Evolutionary conservation across 2,888 invertebrate genomes (phyloP).

Genomic region (Hecatera dysodea): DNA sequence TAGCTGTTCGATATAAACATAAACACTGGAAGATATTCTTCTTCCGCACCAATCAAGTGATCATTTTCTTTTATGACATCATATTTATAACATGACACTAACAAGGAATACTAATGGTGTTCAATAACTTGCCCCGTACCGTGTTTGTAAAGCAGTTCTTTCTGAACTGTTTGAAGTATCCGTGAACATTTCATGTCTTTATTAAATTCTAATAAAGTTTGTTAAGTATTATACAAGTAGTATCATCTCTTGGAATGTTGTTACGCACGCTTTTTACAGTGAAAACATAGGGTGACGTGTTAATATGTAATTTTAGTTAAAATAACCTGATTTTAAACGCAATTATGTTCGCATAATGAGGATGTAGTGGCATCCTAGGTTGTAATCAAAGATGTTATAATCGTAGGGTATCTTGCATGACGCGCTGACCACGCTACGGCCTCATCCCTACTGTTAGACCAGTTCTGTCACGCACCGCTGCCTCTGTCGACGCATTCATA

Average conservation of each 20-base stretch:
- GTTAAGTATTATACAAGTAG: slow-evolving; percentile 3
- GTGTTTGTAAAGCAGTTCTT: slow-evolving; percentile 63
- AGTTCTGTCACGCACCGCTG: slow-evolving; percentile 74
- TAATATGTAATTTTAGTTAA: slow-evolving; percentile 41
- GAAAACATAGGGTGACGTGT: slow-evolving; percentile 22
- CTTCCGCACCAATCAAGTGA: slow-evolving; percentile 54
- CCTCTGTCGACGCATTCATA: slow-evolving; percentile 63
- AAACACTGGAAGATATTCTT: slow-evolving; percentile 32
- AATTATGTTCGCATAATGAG: slow-evolving; percentile 72
- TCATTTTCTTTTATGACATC: slow-evolving; percentile 63
- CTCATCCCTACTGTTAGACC: slow-evolving; percentile 68
- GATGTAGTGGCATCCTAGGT: slow-evolving; percentile 68
- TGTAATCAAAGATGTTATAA: slow-evolving; percentile 75
- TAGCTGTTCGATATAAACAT: slow-evolving; percentile 24
- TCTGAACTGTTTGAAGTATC: slow-evolving; percentile 36
- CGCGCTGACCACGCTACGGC: slow-evolving; percentile 63
- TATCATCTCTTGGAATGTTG: neutral
- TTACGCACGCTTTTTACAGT: slow-evolving; percentile 16
- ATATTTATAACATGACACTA: slow-evolving; percentile 59
- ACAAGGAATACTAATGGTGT: slow-evolving; percentile 67
- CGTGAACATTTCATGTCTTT: slow-evolving; percentile 10
- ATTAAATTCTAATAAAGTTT: slow-evolving; percentile 8
- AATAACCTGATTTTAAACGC: slow-evolving; percentile 55
- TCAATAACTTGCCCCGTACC: slow-evolving; percentile 49
- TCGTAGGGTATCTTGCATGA: slow-evolving; percentile 71